These are phyloP conservation scores for Calyptomena viridis DNA, from an alignment of 2,113 vertebrate genomes.

Conservation along the genomic window DNA sequence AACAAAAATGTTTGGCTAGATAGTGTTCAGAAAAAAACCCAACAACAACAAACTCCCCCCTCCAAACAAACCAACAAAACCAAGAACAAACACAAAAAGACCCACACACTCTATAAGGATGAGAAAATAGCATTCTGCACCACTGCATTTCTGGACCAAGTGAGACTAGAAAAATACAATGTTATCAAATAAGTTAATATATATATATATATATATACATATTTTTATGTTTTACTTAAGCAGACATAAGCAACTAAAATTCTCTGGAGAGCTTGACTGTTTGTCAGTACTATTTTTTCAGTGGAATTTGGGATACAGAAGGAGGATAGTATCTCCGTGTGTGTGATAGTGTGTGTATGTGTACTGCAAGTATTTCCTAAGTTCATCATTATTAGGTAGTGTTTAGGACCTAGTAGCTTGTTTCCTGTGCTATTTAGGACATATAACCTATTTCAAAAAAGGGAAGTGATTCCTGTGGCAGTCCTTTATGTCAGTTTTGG, in stretches of 20 bases:
- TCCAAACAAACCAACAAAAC: background rate
- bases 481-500: background rate
- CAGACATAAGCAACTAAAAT: background rate
- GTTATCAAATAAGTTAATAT: background rate
- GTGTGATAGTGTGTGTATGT: fast-evolving
- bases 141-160: background rate
- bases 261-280: background rate
- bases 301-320: background rate
- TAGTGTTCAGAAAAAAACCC: background rate
- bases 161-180: background rate
- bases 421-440: background rate
- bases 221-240: background rate
- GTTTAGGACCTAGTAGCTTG: background rate
- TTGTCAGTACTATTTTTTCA: background rate
- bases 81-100: background rate
- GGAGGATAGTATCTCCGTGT: background rate
- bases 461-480: background rate
- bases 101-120: background rate
- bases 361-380: background rate
- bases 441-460: background rate
- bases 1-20: background rate
- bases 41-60: background rate
- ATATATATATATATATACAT: background rate
- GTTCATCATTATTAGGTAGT: background rate
- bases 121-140: background rate